phyloP scores from a whole-genome alignment of 2,797 vertebrate genomes.

The Harpagifer antarcticus region DNA sequence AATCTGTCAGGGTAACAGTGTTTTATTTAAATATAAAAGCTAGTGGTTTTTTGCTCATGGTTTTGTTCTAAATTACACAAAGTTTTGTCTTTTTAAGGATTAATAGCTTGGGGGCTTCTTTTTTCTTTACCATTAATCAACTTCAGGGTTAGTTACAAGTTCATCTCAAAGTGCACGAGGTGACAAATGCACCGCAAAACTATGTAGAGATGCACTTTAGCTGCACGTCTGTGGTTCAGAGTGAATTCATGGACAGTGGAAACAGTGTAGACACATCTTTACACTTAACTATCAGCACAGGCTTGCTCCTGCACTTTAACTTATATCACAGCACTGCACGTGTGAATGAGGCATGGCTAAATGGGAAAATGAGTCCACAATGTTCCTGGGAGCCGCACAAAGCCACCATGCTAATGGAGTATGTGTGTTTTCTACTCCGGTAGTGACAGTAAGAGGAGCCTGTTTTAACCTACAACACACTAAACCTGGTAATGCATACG shows the following conservation, averaged over 20 bases:
- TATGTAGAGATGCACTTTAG: not conserved
- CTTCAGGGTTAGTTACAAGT: not conserved
- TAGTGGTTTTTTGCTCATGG: not conserved
- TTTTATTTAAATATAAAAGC: not conserved
- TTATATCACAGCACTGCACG: not conserved
- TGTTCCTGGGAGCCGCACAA: slow-evolving; percentile 5
- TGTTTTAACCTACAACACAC: slow-evolving; percentile 24
- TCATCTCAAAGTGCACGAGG: not conserved
- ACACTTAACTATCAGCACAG: slow-evolving; percentile 16
- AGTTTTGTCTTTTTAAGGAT: not conserved
- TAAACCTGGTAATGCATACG: slow-evolving; percentile 9
- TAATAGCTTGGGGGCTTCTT: not conserved
- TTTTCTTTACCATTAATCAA: not conserved
- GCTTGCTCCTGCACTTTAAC: not conserved
- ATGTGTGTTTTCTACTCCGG: slow-evolving; percentile 25
- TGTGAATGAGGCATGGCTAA: slow-evolving; percentile 24
- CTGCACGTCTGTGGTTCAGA: not conserved
- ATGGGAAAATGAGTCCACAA: slow-evolving; percentile 21
- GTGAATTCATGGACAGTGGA: not conserved
- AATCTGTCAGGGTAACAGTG: too few species aligned
- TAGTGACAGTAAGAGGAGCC: not conserved
- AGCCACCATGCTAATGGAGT: slow-evolving; percentile 39
- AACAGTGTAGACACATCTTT: slow-evolving; percentile 25
- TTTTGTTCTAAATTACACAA: not conserved
- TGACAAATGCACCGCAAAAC: not conserved